Base-by-base conservation (phyloP, 2,113 vertebrate genomes). In the Antechinus flavipes region DNA sequence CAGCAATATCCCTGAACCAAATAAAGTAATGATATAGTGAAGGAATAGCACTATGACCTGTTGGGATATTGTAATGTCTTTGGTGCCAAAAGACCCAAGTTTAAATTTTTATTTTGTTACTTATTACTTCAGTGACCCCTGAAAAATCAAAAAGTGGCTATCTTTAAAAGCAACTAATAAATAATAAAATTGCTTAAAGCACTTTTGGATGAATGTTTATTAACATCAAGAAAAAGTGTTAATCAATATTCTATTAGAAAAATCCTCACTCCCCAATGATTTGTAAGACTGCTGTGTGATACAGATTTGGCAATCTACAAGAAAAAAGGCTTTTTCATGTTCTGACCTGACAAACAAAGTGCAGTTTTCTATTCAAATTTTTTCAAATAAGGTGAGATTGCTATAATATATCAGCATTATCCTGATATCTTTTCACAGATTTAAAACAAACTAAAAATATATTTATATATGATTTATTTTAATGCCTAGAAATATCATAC, bases 401-500 rank as follows among this genome's bases (percentile, higher is more conserved):
- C 25, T 84, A 76, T 90, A 93, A 52, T 27, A 93, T 8, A 30
- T 95, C 46, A 93, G 46, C 26, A 91, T 84, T 50, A 11, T 91
- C 68, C 58, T 76, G 58, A 14, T 35, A 68, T 52, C 27, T 68
- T 93, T 56, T 93, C 42, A 91, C 30, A 90, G 27, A 93, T 24
- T n/a, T 89, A 49, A 93, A 30, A 30, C 7, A 26, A 89, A 52
- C 47, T 90, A 0, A 61, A 53, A 92, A 50, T 84, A 54, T 92
- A 42, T 95, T 68, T 30, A 26, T 92, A 84, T 7, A 68, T 1
- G 23, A 22, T 4, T 89, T 11, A 91, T 54, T 90, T 95, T 92
- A 27, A 95, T 94, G 89, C 92, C 90, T 46, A 95, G 30, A 84
- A 49, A 90, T 90, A 91, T 54, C 54, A 56, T 25, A 30, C 49